Evolutionary conservation across 1,140 invertebrate genomes (phyloP).

Genomic region (Psilanteris sp.): DNA sequence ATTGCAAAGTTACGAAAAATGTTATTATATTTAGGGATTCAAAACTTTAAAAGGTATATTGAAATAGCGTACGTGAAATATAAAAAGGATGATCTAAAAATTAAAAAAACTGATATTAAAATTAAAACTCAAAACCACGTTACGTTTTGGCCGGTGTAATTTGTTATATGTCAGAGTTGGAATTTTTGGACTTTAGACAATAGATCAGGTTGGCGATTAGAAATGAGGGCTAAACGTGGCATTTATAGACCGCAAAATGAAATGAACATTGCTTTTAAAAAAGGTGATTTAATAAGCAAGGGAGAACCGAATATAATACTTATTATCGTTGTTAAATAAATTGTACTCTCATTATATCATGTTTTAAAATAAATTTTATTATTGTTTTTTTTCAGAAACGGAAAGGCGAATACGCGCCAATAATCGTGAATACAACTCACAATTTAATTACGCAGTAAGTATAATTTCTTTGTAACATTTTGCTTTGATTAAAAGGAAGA

Average conservation of each 20-base stretch:
- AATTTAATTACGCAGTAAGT: conserved; percentile 98
- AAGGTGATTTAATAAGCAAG: conserved; percentile 31
- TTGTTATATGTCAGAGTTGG: conserved; percentile 11
- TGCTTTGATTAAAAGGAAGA: no score
- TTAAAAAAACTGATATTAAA: no score
- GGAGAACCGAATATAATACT: conserved; percentile 11
- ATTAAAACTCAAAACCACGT: no score
- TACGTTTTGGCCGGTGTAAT: no score
- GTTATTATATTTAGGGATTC: no score
- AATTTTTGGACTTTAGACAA: conserved; percentile 1
- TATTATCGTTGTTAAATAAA: background rate
- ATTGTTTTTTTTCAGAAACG: conserved; percentile 86
- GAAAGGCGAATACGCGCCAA: conserved; percentile 97
- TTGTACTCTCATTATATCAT: no score
- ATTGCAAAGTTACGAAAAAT: no score
- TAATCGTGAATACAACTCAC: conserved; percentile 95
- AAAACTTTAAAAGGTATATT: no score
- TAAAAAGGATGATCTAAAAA: no score
- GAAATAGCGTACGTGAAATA: no score
- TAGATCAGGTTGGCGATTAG: background rate
- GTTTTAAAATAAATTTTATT: no score
- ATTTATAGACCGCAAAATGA: conserved; percentile 2
- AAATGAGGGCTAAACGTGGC: conserved; percentile 8
- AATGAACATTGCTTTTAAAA: background rate
- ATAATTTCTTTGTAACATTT: no score